Conservation (phyloP, 2,113 vertebrate species). For the Sturnira hondurensis region DNA sequence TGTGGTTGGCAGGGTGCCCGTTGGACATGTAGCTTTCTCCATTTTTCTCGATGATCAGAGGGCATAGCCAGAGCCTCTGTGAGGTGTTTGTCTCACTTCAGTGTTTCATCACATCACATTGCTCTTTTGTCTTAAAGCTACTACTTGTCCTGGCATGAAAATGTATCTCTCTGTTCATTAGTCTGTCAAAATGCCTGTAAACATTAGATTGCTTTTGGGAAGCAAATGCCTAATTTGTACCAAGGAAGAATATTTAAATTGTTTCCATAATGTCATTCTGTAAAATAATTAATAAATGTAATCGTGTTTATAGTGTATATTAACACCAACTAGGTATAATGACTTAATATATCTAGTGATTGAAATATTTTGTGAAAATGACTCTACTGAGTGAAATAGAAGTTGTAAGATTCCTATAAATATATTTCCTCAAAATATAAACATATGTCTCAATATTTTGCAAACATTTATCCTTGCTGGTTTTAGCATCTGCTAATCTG, state of each 20-base stretch:
- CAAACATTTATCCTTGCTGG: neutral
- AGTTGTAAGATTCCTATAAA: conserved; percentile 54
- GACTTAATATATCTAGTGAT: conserved; percentile 50
- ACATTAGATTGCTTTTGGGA: conserved; percentile 68
- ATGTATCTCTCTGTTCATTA: conserved; percentile 65
- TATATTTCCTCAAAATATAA: conserved; percentile 47
- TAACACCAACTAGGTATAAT: neutral
- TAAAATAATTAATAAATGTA: conserved; percentile 54
- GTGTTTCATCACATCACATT: conserved; percentile 36
- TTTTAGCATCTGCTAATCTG: conserved; percentile 27
- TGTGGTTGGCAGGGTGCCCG: conserved; percentile 27
- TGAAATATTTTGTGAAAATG: conserved; percentile 67
- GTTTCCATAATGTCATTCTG: conserved; percentile 51
- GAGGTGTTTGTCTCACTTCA: conserved; percentile 59
- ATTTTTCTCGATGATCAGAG: conserved; percentile 52
- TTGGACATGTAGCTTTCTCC: conserved; percentile 30
- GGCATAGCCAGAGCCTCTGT: conserved; percentile 50
- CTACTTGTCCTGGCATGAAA: conserved; percentile 61
- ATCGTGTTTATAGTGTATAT: conserved; percentile 34
- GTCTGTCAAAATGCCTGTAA: conserved; percentile 72
- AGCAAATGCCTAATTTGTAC: conserved; percentile 60
- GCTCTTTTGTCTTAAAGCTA: conserved; percentile 68
- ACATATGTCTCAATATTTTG: neutral
- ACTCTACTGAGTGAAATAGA: conserved; percentile 51
- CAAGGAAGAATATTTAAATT: neutral